These are phyloP conservation scores for Penaeus chinensis DNA, from an alignment of 1,140 invertebrate genomes.

Conservation along the genomic window DNA sequence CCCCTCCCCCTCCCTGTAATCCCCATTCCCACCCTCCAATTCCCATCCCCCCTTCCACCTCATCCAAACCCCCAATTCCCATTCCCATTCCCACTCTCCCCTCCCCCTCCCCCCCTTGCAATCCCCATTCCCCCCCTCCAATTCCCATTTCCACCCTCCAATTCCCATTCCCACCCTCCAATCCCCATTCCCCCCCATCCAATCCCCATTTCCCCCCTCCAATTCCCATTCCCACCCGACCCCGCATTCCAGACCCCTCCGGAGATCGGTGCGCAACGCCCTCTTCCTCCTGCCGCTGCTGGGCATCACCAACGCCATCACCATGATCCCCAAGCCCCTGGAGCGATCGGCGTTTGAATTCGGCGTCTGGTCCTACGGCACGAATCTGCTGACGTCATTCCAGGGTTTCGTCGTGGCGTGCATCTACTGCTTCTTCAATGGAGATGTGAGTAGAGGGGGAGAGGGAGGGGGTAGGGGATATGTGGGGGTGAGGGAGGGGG, in stretches of 20 bases:
- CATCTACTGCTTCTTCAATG: slow-evolving; percentile 89
- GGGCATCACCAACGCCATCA: slow-evolving; percentile 82
- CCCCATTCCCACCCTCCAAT: neutral
- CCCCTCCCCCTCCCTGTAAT: neutral
- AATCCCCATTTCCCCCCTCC: neutral
- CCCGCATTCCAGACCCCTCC: slow-evolving; percentile 67
- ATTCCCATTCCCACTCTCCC: neutral
- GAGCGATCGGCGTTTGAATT: slow-evolving; percentile 78
- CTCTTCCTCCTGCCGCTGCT: slow-evolving; percentile 84
- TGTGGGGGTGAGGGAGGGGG: too few relatives aligned
- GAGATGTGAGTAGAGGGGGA: slow-evolving; percentile 77
- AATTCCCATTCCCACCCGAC: neutral
- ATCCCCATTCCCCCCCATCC: neutral
- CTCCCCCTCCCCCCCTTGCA: too few relatives aligned
- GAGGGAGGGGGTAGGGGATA: too few relatives aligned
- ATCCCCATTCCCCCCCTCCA: too few relatives aligned
- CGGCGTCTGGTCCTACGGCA: slow-evolving; percentile 82
- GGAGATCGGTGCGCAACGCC: slow-evolving; percentile 83
- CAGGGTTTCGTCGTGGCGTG: slow-evolving; percentile 88
- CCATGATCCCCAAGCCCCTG: slow-evolving; percentile 77
- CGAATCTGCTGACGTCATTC: slow-evolving; percentile 85
- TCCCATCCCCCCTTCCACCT: neutral
- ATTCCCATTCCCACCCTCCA: neutral
- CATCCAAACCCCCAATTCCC: neutral
- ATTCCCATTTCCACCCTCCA: too few relatives aligned